A percentile compares a stretch with the other conserved stretches of the same genome.
phyloP scores from a whole-genome alignment of 2,113 vertebrate species.

The Passer domesticus region DNA sequence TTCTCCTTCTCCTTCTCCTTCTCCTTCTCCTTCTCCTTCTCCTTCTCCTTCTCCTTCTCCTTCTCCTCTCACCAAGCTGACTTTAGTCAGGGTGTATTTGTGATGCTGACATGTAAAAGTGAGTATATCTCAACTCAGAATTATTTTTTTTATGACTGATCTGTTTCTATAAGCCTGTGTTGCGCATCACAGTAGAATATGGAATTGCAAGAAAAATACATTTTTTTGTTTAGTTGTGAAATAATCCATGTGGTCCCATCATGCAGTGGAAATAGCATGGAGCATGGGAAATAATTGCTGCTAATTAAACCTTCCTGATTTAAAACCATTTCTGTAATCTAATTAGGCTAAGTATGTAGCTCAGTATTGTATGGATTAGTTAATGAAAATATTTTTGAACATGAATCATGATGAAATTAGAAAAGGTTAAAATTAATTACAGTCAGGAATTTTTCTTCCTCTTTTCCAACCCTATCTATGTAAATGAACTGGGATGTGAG shows the following conservation, averaged over 20 bases:
- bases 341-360: background rate
- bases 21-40: no score
- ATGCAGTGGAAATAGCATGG: background rate
- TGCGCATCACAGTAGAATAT: background rate
- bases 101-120: background rate
- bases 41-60: no score
- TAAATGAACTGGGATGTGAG: background rate
- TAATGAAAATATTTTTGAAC: constrained; percentile 23
- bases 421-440: constrained; percentile 19
- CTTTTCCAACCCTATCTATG: background rate
- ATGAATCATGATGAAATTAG: background rate
- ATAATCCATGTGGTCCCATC: background rate
- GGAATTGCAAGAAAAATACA: background rate
- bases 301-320: constrained; percentile 3
- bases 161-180: background rate
- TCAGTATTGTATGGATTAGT: background rate
- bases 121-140: background rate
- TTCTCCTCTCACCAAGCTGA: background rate
- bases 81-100: background rate
- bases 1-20: no score
- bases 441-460: background rate
- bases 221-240: background rate
- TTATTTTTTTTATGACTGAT: background rate
- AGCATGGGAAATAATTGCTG: constrained; percentile 6
- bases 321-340: constrained; percentile 29